Percentiles rank a stretch among this genome's conserved stretches.
Conservation (phyloP, 2,113 vertebrate species). For the Neomonachus schauinslandi region DNA sequence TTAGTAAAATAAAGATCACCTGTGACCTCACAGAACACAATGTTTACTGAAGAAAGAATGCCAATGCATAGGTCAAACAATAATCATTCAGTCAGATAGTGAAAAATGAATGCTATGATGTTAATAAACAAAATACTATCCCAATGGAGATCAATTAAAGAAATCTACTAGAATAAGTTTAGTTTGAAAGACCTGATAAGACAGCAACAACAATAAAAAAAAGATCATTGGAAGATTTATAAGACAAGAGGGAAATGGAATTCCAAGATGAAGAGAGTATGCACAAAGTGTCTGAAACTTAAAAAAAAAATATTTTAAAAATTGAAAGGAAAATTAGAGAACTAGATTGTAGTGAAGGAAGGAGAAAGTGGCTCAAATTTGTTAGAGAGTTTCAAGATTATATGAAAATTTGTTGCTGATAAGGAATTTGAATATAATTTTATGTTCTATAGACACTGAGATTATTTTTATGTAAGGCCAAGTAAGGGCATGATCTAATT, state of each 20-base stretch:
- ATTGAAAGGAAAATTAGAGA: background rate
- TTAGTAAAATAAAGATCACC: conserved; percentile 10
- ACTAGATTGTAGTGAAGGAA: background rate
- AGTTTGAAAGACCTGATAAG: background rate
- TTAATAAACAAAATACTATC: background rate
- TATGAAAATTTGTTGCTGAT: background rate
- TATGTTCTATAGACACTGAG: background rate
- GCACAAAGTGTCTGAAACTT: background rate
- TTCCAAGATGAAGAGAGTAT: background rate
- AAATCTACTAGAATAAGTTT: background rate
- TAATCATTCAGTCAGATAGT: background rate
- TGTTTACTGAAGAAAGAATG: background rate
- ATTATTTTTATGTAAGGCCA: background rate
- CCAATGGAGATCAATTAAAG: background rate
- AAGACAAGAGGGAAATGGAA: background rate
- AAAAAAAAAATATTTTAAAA: background rate
- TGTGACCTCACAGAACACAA: background rate
- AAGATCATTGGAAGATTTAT: background rate
- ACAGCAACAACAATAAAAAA: background rate
- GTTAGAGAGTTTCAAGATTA: background rate
- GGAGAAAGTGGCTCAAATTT: background rate
- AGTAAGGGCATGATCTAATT: background rate
- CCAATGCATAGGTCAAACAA: background rate
- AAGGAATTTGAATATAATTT: background rate
- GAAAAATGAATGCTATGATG: background rate